Evolutionary conservation across 2,888 invertebrate genomes (phyloP).

Genomic region (Chironomus riparius): DNA sequence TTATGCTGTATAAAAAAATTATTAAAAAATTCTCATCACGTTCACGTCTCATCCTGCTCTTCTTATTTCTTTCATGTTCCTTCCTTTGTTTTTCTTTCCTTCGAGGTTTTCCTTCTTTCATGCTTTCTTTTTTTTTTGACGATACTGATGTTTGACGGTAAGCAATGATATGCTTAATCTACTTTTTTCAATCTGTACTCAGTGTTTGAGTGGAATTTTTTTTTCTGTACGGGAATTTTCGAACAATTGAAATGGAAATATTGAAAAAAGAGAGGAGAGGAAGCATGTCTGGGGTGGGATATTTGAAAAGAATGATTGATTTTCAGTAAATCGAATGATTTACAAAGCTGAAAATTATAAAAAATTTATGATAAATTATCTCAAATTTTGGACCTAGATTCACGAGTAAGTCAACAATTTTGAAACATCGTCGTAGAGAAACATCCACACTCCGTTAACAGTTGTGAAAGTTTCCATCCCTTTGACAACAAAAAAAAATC

Average conservation of each 20-base stretch:
- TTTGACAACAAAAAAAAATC: background rate
- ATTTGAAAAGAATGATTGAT: no score
- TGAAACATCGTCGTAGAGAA: no score
- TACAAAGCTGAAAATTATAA: no score
- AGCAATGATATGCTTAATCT: conserved; percentile 25
- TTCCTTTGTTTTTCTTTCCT: background rate
- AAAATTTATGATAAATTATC: no score
- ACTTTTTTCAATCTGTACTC: background rate
- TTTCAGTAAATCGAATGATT: no score
- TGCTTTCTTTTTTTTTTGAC: background rate
- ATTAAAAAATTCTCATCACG: conserved; percentile 27
- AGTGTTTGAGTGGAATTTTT: background rate
- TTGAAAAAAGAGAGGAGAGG: no score
- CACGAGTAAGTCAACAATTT: no score
- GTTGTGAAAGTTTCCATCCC: background rate
- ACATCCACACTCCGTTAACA: no score
- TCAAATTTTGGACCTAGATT: no score
- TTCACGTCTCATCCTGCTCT: background rate
- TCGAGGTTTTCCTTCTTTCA: background rate
- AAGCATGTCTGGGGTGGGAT: no score
- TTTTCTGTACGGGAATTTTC: no score
- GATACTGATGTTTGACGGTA: conserved; percentile 17
- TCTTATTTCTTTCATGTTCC: conserved; percentile 7
- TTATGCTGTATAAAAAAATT: conserved; percentile 5
- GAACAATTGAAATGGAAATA: no score